Conservation (phyloP, 1,140 invertebrate genomes). For the Ips typographus region DNA sequence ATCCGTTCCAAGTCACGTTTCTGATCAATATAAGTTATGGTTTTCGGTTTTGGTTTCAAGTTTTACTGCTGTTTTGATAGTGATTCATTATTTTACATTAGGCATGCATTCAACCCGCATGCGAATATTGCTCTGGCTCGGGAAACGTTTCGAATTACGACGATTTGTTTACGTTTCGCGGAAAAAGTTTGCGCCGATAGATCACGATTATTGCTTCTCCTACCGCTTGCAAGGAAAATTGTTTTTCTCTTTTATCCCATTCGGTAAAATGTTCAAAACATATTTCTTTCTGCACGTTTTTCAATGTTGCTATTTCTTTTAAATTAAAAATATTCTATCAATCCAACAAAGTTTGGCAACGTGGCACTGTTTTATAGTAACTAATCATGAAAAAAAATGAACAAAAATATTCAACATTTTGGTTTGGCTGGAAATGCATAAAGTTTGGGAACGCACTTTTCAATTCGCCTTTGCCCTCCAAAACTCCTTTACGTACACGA, state of each 20-base stretch:
- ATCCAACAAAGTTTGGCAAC: no score
- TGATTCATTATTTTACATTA: conserved; percentile 38
- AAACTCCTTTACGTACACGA: no score
- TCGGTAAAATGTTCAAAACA: no score
- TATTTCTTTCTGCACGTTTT: no score
- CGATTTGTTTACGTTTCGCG: conserved; percentile 8
- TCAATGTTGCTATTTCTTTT: no score
- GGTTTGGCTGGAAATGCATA: no score
- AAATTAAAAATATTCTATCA: no score
- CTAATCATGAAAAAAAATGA: no score
- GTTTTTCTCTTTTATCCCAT: background rate
- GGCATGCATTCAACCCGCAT: conserved; percentile 33
- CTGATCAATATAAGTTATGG: conserved; percentile 39
- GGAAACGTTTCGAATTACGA: conserved; percentile 25
- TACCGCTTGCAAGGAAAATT: background rate
- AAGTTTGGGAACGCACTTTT: no score
- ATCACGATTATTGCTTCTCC: conserved; percentile 7
- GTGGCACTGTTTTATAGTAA: no score
- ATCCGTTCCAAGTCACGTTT: conserved; percentile 36
- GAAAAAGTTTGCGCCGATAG: conserved; percentile 3
- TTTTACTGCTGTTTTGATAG: conserved; percentile 39
- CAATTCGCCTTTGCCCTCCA: no score
- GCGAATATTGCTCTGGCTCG: conserved; percentile 18
- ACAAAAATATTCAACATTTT: no score
- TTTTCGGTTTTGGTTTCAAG: conserved; percentile 35